Conservation (phyloP, 2,113 vertebrate species). For the Larimichthys crocea region DNA sequence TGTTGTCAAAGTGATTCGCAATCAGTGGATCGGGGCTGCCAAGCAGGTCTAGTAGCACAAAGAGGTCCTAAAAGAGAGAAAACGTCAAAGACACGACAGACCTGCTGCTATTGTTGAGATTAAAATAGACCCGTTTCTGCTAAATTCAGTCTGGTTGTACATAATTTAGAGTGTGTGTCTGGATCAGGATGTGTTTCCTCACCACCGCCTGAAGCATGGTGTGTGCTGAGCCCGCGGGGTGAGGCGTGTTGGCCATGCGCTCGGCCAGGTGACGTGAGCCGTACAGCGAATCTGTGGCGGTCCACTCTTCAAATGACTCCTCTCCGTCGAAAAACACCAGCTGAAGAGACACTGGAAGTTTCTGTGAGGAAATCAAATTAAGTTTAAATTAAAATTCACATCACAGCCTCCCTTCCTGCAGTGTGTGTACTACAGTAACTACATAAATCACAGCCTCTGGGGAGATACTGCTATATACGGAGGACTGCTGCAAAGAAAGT, state of each 20-base stretch:
- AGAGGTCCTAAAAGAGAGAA: conserved; percentile 84
- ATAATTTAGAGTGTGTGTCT: conserved; percentile 12
- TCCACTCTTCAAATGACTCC: conserved; percentile 91
- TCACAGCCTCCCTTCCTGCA: conserved; percentile 30
- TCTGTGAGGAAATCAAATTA: conserved; percentile 57
- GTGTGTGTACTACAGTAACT: conserved; percentile 31
- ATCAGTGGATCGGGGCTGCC: conserved; percentile 87
- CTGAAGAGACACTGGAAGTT: conserved; percentile 85
- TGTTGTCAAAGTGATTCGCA: conserved; percentile 91
- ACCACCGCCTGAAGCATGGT: conserved; percentile 88
- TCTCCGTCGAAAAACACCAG: conserved; percentile 93
- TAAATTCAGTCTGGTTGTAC: conserved; percentile 17
- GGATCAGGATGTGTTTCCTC: conserved; percentile 62
- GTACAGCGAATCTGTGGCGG: conserved; percentile 89
- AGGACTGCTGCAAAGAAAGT: conserved; percentile 51
- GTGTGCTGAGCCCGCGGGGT: conserved; percentile 64
- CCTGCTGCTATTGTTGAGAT: neutral
- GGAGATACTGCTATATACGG: conserved; percentile 43
- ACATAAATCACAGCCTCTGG: conserved; percentile 56
- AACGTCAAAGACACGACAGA: neutral
- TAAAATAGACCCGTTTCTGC: neutral
- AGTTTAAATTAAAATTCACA: neutral
- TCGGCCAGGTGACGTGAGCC: conserved; percentile 91
- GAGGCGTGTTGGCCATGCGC: conserved; percentile 83
- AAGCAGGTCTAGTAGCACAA: conserved; percentile 91